Evolutionary conservation across 2,888 invertebrate species (phyloP).

Genomic region (Andrena praecox): DNA sequence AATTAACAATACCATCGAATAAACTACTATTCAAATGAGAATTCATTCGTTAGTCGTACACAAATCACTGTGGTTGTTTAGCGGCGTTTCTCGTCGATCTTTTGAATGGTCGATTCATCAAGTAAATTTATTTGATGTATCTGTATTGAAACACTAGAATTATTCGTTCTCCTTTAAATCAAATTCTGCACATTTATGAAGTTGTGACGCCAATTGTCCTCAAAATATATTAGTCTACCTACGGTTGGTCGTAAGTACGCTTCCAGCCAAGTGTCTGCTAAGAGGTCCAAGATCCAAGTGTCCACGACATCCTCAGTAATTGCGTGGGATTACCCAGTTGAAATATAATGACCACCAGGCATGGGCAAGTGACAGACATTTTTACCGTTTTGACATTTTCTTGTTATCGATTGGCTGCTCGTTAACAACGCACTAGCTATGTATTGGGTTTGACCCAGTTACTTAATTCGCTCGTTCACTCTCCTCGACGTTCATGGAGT

Average conservation of each 20-base stretch:
- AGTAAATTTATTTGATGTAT: too few relatives aligned
- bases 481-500: slow-evolving; percentile 19
- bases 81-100: too few relatives aligned
- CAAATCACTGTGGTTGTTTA: too few relatives aligned
- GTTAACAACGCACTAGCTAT: slow-evolving; percentile 61
- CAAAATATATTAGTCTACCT: neutral
- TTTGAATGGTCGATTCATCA: too few relatives aligned
- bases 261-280: slow-evolving; percentile 1
- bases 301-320: slow-evolving; percentile 7
- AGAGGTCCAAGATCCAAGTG: neutral
- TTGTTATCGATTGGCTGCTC: slow-evolving; percentile 68
- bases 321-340: slow-evolving; percentile 46
- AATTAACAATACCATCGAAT: too few relatives aligned
- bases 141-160: neutral
- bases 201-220: neutral
- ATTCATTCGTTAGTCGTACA: too few relatives aligned
- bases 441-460: slow-evolving; percentile 60
- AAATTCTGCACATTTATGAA: neutral
- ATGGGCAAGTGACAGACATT: slow-evolving; percentile 53
- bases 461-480: slow-evolving; percentile 60
- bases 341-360: slow-evolving; percentile 35
- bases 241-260: neutral
- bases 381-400: slow-evolving; percentile 65
- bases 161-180: neutral
- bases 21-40: too few relatives aligned